Evolutionary conservation across 2,113 vertebrate genomes (phyloP), one percentile per base, ranked within the genome.

Genomic region (Oostethus manadensis): DNA sequence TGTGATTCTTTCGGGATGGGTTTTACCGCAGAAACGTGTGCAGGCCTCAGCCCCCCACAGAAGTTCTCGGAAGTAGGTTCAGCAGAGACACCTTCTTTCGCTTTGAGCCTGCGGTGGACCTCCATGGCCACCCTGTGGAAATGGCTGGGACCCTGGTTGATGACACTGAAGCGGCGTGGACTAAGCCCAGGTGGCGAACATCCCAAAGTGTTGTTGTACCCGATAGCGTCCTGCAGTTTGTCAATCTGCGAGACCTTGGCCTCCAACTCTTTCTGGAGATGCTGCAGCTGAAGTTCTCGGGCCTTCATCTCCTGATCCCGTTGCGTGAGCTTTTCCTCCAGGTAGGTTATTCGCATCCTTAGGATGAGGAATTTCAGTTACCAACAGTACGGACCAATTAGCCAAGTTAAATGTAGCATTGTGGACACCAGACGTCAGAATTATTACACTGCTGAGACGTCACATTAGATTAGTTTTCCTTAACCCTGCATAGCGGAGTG

Each of bases 1-100:
- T 79, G 62, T 13, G 90, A 88, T 62, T 88, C 83, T 75, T 92
- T 92, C 51, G 63, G 83, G 3, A 88, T 42, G 4, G 73, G 57
- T 62, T 77, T 84, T 29, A 77, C 73, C 1, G 53, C 56, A 3
- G 84, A 84, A n/a, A 48, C 23, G 16, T 76, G 58, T 33, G 81
- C 60, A 15, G 49, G 63, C 43, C 65, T 83, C 18, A 77, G 66
- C 1, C 76, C 70, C 54, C 64, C 71, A 29, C 79, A 90, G 73
- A 89, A 90, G 59, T 87, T 78, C 1, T 86, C 76, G 0, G 91
- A 90, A 1, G 90, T 91, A 47, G 91, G 91, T 48, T 92, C 91
- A 1, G 91, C 91, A 2, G 91, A 92, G 45, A 92, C 91, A 0
- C 90, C 91, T 56, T 91, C 90, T 51, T 92, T 92, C 13, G 91